Conservation (phyloP, 2,113 vertebrate genomes). For the Platanista minor region DNA sequence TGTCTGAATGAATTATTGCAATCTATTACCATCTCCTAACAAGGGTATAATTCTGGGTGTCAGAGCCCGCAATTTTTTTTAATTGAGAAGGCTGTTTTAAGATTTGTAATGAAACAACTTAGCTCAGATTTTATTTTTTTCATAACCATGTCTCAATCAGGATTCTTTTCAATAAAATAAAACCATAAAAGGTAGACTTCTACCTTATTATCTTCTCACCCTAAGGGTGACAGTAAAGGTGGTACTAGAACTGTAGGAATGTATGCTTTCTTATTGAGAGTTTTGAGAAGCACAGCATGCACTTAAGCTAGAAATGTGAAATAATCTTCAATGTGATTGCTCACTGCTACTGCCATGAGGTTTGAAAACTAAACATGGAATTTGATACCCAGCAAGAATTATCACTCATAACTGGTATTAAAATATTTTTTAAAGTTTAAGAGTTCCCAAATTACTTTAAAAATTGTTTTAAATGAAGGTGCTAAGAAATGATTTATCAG, state of each 20-base stretch:
- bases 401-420: slow-evolving; percentile 37
- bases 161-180: not conserved
- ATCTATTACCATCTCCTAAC: not conserved
- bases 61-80: not conserved
- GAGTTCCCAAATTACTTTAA: not conserved
- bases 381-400: slow-evolving; percentile 58
- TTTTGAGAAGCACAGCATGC: slow-evolving; percentile 15
- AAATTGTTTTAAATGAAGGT: slow-evolving; percentile 14
- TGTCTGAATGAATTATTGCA: not conserved
- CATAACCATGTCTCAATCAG: not conserved
- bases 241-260: slow-evolving; percentile 22
- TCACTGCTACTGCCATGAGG: slow-evolving; percentile 31
- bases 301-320: slow-evolving; percentile 40
- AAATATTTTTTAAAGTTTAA: not conserved
- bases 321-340: slow-evolving; percentile 63
- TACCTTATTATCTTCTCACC: slow-evolving; percentile 44
- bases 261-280: slow-evolving; percentile 57
- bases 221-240: slow-evolving; percentile 42
- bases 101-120: not conserved
- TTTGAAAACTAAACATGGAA: slow-evolving; percentile 40
- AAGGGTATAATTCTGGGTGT: not conserved
- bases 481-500: not conserved
- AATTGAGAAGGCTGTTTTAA: not conserved
- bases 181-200: not conserved
- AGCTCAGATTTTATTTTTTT: not conserved